Conservation (phyloP, 2,113 vertebrate genomes). For the Aldabrachelys gigantea region DNA sequence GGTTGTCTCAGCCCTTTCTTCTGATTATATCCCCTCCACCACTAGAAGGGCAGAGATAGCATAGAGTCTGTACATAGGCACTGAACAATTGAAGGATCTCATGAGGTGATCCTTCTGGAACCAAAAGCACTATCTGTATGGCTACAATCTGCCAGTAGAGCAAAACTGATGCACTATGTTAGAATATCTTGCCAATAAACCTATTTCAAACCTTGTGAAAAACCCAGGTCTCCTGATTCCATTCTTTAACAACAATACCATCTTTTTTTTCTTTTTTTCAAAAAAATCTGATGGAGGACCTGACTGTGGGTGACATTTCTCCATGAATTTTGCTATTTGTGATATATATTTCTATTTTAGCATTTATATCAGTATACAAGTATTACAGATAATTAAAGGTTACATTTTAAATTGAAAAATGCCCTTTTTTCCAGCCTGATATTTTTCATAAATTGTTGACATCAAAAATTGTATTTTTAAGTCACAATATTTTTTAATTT, state of each 20-base stretch:
- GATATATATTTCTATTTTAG: not conserved
- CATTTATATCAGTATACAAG: not conserved
- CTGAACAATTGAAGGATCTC: not conserved
- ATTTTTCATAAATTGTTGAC: not conserved
- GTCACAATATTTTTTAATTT: not conserved
- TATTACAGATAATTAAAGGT: not conserved
- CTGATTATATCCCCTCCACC: rapidly evolving
- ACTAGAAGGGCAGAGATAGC: not conserved
- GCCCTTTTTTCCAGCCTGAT: not conserved
- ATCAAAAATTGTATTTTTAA: not conserved
- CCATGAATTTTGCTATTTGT: not conserved
- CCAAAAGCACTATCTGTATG: not conserved
- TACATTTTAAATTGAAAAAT: not conserved
- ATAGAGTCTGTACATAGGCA: not conserved
- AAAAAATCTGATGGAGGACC: not conserved
- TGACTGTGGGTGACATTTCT: not conserved
- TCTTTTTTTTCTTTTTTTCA: not conserved
- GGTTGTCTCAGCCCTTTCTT: not conserved
- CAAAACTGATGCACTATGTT: not conserved
- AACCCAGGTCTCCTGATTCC: rapidly evolving
- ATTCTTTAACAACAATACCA: not conserved
- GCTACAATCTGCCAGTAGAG: not conserved
- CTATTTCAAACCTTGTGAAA: rapidly evolving
- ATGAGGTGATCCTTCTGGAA: not conserved
- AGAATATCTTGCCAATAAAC: rapidly evolving